Conservation (phyloP, 2,797 vertebrate species). For the Merluccius polli region DNA sequence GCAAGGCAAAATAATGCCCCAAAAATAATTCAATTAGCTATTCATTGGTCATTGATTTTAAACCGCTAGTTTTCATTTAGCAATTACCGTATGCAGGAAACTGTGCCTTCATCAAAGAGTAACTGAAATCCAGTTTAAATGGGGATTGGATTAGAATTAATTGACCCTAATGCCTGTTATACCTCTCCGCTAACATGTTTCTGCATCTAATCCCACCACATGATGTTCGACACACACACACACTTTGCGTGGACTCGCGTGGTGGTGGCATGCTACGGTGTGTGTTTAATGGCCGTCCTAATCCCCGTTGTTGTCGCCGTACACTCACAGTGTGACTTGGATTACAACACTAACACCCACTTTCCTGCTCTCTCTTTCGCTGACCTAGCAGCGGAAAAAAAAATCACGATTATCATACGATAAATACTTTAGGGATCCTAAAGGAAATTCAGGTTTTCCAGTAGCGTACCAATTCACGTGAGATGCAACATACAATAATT, state of each 20-base stretch:
- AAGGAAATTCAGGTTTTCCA: too few relatives aligned
- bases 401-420: too few relatives aligned
- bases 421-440: neutral
- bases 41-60: too few relatives aligned
- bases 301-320: neutral
- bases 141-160: neutral
- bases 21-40: neutral
- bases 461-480: too few relatives aligned
- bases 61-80: too few relatives aligned
- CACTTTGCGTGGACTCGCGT: neutral
- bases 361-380: conserved; percentile 20
- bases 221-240: conserved; percentile 28
- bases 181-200: neutral
- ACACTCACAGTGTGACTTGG: conserved; percentile 14
- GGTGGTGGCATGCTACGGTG: conserved; percentile 13
- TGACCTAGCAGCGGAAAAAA: conserved; percentile 4
- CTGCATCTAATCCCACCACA: conserved; percentile 41
- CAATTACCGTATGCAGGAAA: neutral
- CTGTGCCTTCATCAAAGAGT: neutral
- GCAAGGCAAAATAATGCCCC: neutral
- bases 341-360: conserved; percentile 34
- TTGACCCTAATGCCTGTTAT: neutral
- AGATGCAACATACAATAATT: neutral
- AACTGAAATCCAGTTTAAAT: neutral
- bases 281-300: conserved; percentile 18